Percentiles rank a stretch among this genome's conserved stretches.
Evolutionary conservation across 2,888 invertebrate species (phyloP).

Genomic region (Tyria jacobaeae): DNA sequence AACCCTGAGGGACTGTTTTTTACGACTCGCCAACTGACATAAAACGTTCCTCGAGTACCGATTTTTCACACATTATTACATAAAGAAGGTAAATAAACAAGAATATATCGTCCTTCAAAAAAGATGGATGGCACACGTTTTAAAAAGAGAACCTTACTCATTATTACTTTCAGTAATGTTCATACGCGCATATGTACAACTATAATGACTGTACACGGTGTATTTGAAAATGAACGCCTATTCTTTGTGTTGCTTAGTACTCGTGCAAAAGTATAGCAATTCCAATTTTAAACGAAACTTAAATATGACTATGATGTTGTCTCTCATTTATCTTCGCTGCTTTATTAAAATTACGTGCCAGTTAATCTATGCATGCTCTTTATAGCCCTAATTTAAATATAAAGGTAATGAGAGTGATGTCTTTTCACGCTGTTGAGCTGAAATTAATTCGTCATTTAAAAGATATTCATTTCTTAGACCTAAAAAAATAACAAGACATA

Average conservation of each 20-base stretch:
- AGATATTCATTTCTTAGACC: too few species aligned
- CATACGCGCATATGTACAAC: not conserved
- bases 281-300: not conserved
- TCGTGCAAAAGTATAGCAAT: not conserved
- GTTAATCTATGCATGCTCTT: not conserved
- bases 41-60: constrained; percentile 48
- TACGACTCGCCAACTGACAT: constrained; percentile 47
- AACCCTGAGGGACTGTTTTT: constrained; percentile 41
- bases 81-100: constrained; percentile 38
- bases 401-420: too few species aligned
- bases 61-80: constrained; percentile 52
- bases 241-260: not conserved
- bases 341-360: not conserved
- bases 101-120: constrained; percentile 25
- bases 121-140: constrained; percentile 21
- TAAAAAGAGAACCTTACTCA: constrained; percentile 9
- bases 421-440: too few species aligned
- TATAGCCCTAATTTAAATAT: too few species aligned
- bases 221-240: not conserved
- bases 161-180: constrained; percentile 17
- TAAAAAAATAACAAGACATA: too few species aligned
- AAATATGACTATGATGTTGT: not conserved
- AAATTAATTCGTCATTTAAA: too few species aligned
- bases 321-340: not conserved
- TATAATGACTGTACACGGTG: not conserved